Conservation (phyloP, 2,113 vertebrate species). For the Puma concolor region DNA sequence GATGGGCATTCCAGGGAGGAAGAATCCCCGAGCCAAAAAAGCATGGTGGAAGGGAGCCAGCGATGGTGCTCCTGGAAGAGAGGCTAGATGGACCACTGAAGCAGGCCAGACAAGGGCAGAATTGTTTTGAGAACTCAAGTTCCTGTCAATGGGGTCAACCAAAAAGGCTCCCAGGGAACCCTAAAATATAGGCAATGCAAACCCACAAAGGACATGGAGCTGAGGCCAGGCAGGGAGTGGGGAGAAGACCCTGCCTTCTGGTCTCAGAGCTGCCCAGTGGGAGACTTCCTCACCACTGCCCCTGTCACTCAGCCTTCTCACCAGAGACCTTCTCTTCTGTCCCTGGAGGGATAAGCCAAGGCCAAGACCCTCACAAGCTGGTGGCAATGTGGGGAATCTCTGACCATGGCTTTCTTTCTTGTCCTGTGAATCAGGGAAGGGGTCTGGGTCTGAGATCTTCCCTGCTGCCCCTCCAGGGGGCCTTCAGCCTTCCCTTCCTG, state of each 20-base stretch:
- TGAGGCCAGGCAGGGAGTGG: background rate
- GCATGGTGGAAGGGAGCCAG: rapidly evolving
- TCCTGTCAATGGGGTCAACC: background rate
- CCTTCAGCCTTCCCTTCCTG: background rate
- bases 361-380: background rate
- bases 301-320: background rate
- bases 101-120: too few relatives aligned
- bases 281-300: background rate
- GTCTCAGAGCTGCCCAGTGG: background rate
- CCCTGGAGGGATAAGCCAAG: background rate
- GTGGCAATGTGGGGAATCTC: background rate
- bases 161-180: background rate
- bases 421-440: background rate
- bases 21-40: rapidly evolving
- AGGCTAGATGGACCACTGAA: background rate
- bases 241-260: background rate
- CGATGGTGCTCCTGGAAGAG: background rate
- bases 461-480: background rate
- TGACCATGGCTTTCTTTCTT: background rate
- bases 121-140: background rate
- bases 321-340: background rate
- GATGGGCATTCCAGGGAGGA: background rate
- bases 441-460: background rate
- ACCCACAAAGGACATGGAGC: background rate
- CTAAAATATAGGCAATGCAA: background rate